Evolutionary conservation across 2,888 invertebrate genomes (phyloP).

Genomic region (Oscheius sp.): DNA sequence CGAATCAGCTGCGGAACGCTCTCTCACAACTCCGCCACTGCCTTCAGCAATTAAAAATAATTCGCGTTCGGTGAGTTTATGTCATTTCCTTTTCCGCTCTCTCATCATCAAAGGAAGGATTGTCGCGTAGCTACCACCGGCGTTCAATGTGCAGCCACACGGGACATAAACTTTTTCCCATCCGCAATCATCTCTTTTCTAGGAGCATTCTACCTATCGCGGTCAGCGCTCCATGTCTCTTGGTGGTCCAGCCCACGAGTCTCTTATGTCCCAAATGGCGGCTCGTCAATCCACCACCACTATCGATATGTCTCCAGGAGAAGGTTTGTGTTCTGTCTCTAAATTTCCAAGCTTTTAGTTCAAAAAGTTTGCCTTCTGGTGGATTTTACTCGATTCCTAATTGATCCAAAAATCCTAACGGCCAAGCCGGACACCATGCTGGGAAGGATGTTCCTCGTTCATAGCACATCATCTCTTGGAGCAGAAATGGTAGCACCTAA

Average conservation of each 20-base stretch:
- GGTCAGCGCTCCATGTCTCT: conserved; percentile 68
- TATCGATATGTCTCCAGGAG: conserved; percentile 52
- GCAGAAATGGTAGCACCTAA: conserved; percentile 86
- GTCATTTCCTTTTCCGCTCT: not conserved
- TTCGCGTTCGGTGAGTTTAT: conserved; percentile 3
- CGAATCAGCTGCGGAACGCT: conserved; percentile 37
- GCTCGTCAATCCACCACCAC: conserved; percentile 36
- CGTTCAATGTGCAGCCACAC: too few species aligned
- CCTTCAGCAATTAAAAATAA: conserved; percentile 55
- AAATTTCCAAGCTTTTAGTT: conserved; percentile 34
- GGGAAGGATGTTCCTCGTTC: conserved; percentile 72
- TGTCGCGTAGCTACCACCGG: too few species aligned
- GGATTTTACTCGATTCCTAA: conserved; percentile 91
- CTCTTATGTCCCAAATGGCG: conserved; percentile 59
- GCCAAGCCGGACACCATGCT: conserved; percentile 98
- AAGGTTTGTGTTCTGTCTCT: conserved; percentile 27
- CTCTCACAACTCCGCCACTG: conserved; percentile 49
- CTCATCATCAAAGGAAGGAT: too few species aligned
- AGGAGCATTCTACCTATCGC: conserved; percentile 57
- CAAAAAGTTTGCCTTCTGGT: conserved; percentile 86
- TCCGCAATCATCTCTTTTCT: not conserved
- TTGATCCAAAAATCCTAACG: conserved; percentile 89
- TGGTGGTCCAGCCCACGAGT: conserved; percentile 68
- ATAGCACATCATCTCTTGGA: conserved; percentile 79
- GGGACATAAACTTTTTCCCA: not conserved